phyloP scores from a whole-genome alignment of 2,797 vertebrate species.

The Muscicapa comitata region DNA sequence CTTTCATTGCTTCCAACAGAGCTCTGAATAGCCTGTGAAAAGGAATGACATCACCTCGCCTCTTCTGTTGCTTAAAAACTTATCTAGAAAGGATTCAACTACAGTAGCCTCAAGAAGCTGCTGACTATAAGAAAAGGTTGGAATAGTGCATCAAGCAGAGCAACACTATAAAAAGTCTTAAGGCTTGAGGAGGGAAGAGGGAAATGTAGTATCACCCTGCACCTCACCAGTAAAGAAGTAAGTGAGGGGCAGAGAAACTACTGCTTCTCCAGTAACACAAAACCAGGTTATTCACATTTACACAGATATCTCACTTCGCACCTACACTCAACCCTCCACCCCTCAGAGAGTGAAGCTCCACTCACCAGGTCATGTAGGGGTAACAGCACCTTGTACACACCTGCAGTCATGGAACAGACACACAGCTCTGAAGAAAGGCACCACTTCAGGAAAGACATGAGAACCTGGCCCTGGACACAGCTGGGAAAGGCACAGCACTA shows the following conservation, averaged over 20 bases:
- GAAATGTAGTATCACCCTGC: neutral
- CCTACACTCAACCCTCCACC: neutral
- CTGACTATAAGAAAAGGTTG: neutral
- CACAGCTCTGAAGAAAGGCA: neutral
- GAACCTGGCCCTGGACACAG: neutral
- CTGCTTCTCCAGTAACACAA: neutral
- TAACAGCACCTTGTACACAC: neutral
- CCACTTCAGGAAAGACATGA: neutral
- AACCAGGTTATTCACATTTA: neutral
- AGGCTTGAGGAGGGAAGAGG: neutral
- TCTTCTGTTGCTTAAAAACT: neutral
- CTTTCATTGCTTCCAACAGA: neutral
- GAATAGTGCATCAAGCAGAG: neutral
- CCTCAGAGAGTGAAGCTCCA: neutral
- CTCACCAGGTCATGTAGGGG: accelerated
- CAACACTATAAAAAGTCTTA: neutral
- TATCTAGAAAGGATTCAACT: neutral
- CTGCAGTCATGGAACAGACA: neutral
- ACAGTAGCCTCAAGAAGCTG: neutral
- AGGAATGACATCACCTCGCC: neutral
- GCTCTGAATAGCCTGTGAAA: neutral
- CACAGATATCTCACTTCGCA: neutral
- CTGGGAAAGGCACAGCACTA: neutral
- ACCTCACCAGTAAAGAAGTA: neutral
- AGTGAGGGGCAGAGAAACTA: neutral